These are phyloP conservation scores for Berghia stephanieae DNA, from an alignment of 1,140 invertebrate genomes.

Conservation along the genomic window DNA sequence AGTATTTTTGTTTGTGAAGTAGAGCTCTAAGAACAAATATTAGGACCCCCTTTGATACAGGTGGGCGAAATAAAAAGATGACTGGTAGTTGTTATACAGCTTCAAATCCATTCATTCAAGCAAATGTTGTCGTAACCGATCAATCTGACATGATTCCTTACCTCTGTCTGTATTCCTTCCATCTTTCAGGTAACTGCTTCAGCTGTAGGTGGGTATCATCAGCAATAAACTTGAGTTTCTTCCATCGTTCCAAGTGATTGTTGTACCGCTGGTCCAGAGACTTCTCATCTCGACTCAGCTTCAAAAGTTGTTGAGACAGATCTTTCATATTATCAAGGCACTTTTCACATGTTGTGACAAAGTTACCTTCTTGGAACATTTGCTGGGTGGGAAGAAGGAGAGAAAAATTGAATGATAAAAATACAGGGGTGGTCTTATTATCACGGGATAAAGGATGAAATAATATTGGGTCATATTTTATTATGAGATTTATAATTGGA, in stretches of 20 bases:
- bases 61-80: no score
- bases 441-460: no score
- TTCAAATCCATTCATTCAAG: no score
- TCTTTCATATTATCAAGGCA: slow-evolving; percentile 73
- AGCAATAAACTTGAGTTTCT: slow-evolving; percentile 75
- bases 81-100: no score
- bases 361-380: slow-evolving; percentile 74
- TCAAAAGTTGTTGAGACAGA: slow-evolving; percentile 71
- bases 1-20: no score
- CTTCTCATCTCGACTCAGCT: slow-evolving; percentile 73
- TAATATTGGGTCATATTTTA: no score
- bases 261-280: slow-evolving; percentile 74
- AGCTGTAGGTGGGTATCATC: slow-evolving; percentile 80
- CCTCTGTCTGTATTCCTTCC: slow-evolving; percentile 85
- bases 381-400: slow-evolving; percentile 60
- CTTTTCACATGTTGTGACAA: slow-evolving; percentile 77
- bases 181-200: slow-evolving; percentile 87
- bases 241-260: slow-evolving; percentile 79
- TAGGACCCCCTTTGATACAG: no score
- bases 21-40: no score
- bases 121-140: no score
- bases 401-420: not conserved
- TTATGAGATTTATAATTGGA: no score
- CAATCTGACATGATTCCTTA: no score
- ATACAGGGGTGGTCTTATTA: no score